These are phyloP conservation scores for Atopsyche davidsoni DNA, from an alignment of 1,140 invertebrate genomes.

Conservation along the genomic window DNA sequence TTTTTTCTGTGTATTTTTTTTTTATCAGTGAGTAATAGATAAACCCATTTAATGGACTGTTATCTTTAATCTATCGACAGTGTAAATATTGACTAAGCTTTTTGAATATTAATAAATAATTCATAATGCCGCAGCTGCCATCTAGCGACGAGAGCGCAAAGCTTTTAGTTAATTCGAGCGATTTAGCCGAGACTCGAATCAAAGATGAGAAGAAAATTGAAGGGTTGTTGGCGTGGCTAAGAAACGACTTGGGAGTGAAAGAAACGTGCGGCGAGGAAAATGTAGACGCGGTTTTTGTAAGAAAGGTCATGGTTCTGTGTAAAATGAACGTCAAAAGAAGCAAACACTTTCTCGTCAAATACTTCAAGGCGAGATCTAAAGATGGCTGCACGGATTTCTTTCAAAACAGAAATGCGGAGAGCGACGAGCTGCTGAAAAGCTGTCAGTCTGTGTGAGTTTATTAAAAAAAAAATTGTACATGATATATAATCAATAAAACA, in stretches of 20 bases:
- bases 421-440: conserved; percentile 26
- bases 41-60: not conserved
- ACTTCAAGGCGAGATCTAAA: conserved; percentile 20
- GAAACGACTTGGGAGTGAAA: conserved; percentile 14
- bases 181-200: conserved; percentile 17
- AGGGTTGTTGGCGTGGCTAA: conserved; percentile 19
- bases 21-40: not conserved
- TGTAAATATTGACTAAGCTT: not conserved
- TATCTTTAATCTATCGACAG: not conserved
- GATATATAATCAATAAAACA: not conserved
- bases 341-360: conserved; percentile 21
- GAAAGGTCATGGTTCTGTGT: conserved; percentile 11
- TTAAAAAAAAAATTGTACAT: not conserved
- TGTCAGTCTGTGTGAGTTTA: conserved; percentile 25
- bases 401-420: conserved; percentile 23
- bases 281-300: conserved; percentile 17
- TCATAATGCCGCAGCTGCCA: conserved; percentile 20
- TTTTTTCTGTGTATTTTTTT: not conserved
- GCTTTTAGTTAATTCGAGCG: conserved; percentile 4
- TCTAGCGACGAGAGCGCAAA: conserved; percentile 16
- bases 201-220: conserved; percentile 17
- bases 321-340: conserved; percentile 22
- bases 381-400: conserved; percentile 19
- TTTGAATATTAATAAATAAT: not conserved
- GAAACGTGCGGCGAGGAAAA: conserved; percentile 14